Base-by-base conservation (phyloP, 2,888 invertebrate species). In the Ptychoptera albimana region DNA sequence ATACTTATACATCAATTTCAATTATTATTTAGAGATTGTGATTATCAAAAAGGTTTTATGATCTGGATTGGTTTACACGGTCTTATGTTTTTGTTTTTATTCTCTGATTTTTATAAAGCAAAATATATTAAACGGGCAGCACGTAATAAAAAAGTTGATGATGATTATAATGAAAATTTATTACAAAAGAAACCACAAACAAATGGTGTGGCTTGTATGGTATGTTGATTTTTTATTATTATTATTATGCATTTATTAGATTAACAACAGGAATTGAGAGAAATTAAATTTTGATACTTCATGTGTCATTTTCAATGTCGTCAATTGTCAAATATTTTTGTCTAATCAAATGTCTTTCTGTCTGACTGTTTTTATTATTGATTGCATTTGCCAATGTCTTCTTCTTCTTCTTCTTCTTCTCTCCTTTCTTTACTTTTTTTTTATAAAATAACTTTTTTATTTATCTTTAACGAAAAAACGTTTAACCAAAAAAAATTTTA, bases 11-110 rank as follows among this genome's bases (percentile, higher is more conserved):
- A 94, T 67, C 91, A 91, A 63, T 84, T 89, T 70, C 89, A 91
- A 63, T 74, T 93, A 51, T 64, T 93, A 53, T 86, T 89, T 74
- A 78, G 78, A 51, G 86, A 88, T 49, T 94, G 94, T 68, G 78
- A 87, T 61, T 94, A 93, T 68, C 93, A 93, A 8, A 79, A 82
- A 55, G 77, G 79, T 47, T 88, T 89, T 69, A 87, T 88, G 74
- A 75, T 86, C 59, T 94, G 91, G 91, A 94, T 96, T 63, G 89
- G 88, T 39, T 73, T 88, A 54, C 94, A 94, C 67, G 94, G 93
- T 47, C 74, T 93, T 56, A 74, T 94, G 61, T 96, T 96, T 76
- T 75, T 93, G 51, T 82, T 89, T 68, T 75, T 96, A 53, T 96
- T 94, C 74, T 85, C 84, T 35, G 86, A 93, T 67, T 96, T 94